Percentiles rank a stretch among this genome's conserved stretches.
These are phyloP conservation scores for Watsonalla cultraria DNA, from an alignment of 2,888 invertebrate genomes.

Conservation along the genomic window DNA sequence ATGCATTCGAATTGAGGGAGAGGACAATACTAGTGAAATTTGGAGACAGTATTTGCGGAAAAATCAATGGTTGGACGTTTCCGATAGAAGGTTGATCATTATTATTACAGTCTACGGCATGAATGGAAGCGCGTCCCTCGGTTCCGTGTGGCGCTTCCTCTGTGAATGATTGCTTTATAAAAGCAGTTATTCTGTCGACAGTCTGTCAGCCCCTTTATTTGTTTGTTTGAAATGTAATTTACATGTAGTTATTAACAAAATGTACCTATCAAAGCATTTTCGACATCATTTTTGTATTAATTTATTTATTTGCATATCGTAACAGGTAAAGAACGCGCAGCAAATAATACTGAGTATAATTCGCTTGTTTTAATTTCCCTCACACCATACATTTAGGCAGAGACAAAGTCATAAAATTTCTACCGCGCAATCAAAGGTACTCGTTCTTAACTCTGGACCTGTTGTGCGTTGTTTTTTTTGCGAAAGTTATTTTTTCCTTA, in stretches of 20 bases:
- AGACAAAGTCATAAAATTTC: too few species aligned
- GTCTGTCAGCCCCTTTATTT: conserved; percentile 40
- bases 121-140: conserved; percentile 54
- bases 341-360: too few species aligned
- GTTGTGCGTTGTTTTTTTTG: too few species aligned
- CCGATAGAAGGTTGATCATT: conserved; percentile 68
- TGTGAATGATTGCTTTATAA: conserved; percentile 59
- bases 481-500: too few species aligned
- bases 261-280: too few species aligned
- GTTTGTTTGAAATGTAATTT: conserved; percentile 25
- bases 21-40: conserved; percentile 24
- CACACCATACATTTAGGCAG: too few species aligned
- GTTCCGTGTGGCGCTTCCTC: conserved; percentile 51
- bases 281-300: too few species aligned
- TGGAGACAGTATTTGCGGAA: conserved; percentile 68
- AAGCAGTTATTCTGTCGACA: conserved; percentile 64
- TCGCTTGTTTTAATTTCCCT: too few species aligned
- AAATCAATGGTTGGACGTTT: conserved; percentile 73
- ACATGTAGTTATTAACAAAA: conserved; percentile 11
- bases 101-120: conserved; percentile 63
- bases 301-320: too few species aligned
- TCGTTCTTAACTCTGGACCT: too few species aligned
- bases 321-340: too few species aligned
- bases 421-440: too few species aligned
- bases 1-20: conserved; percentile 37